Evolutionary conservation across 1,140 invertebrate genomes (phyloP).

Genomic region (Pachypeltis micranthus): DNA sequence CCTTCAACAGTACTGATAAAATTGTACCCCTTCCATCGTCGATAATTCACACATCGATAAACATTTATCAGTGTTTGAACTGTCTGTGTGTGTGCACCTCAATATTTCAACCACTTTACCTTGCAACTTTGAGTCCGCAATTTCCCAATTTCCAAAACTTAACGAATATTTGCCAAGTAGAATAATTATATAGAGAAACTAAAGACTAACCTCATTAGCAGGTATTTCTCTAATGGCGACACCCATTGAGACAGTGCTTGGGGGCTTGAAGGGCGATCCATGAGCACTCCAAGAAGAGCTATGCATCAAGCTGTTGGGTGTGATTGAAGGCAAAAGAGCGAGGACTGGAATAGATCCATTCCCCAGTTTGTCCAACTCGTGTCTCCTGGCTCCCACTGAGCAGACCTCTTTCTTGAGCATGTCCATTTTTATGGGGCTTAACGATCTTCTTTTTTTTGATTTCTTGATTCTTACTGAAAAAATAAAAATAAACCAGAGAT

Average conservation of each 20-base stretch:
- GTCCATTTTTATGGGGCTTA: slow-evolving; percentile 15
- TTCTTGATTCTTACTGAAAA: too few species aligned
- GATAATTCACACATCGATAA: too few species aligned
- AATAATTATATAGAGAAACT: too few species aligned
- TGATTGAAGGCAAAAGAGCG: slow-evolving; percentile 14
- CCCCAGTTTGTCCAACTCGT: slow-evolving; percentile 1
- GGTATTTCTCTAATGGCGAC: slow-evolving; percentile 33
- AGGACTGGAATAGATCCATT: slow-evolving; percentile 18
- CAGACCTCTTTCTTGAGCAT: slow-evolving; percentile 14
- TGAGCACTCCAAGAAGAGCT: slow-evolving; percentile 19
- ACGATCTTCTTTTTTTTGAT: neutral
- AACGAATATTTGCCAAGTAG: too few species aligned
- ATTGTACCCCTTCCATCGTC: too few species aligned
- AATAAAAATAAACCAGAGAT: too few species aligned
- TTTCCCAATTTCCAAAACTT: too few species aligned
- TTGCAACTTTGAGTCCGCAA: too few species aligned
- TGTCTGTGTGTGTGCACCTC: too few species aligned
- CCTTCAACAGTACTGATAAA: too few species aligned
- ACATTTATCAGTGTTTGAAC: too few species aligned
- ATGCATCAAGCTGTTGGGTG: slow-evolving; percentile 5
- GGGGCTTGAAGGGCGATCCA: slow-evolving; percentile 26
- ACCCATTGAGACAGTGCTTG: slow-evolving; percentile 27
- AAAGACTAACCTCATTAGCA: slow-evolving; percentile 31
- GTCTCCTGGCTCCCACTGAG: neutral
- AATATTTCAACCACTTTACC: too few species aligned